Percentiles rank a stretch among this genome's conserved stretches.
Conservation (phyloP, 2,888 invertebrate species). For the Seladonia tumulorum region DNA sequence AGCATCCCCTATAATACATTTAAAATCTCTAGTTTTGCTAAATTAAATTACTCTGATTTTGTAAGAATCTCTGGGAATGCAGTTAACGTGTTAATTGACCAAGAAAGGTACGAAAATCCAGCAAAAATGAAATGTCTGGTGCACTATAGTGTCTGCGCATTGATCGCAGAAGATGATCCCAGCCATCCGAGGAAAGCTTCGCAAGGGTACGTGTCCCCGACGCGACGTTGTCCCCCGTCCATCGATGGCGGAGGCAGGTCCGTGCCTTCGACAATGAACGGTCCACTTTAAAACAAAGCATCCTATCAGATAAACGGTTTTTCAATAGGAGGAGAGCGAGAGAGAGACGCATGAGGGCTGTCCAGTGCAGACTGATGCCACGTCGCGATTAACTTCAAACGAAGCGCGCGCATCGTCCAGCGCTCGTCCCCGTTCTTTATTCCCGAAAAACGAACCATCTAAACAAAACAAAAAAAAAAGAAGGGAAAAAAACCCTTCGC, state of each 20-base stretch:
- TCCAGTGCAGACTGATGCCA: conserved; percentile 83
- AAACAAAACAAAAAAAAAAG: background rate
- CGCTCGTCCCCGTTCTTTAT: conserved; percentile 57
- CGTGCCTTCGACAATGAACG: conserved; percentile 78
- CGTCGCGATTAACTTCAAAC: conserved; percentile 83
- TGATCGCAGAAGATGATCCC: background rate
- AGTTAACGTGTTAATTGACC: too few relatives aligned
- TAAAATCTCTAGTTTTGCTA: too few relatives aligned
- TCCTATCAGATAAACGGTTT: conserved; percentile 81
- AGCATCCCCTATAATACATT: too few relatives aligned
- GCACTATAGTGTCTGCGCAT: background rate
- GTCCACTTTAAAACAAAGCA: conserved; percentile 83
- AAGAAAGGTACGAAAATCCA: too few relatives aligned
- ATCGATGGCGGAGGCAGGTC: conserved; percentile 48
- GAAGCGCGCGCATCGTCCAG: conserved; percentile 74
- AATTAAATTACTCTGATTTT: too few relatives aligned
- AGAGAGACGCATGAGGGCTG: conserved; percentile 82
- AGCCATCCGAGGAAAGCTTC: conserved; percentile 22
- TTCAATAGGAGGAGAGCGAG: conserved; percentile 78
- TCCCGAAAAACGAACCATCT: conserved; percentile 56
- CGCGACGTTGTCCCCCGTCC: conserved; percentile 23
- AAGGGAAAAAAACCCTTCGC: background rate
- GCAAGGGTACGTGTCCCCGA: conserved; percentile 46
- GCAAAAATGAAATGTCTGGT: background rate
- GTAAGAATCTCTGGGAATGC: too few relatives aligned